Conservation (phyloP, 1,140 invertebrate species). For the Mamestra configurata region DNA sequence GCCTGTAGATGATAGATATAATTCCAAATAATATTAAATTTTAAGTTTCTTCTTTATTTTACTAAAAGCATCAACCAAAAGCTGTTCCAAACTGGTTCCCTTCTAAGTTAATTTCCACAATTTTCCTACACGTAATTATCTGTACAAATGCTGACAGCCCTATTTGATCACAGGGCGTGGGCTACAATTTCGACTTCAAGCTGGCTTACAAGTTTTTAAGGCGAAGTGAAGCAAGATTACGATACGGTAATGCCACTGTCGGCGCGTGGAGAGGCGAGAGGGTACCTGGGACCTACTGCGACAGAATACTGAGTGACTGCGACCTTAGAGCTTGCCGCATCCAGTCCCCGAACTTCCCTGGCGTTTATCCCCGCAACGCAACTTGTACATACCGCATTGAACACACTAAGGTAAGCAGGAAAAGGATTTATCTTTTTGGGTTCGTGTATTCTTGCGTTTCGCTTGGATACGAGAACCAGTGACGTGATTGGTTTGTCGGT, state of each 20-base stretch:
- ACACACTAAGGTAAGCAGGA: slow-evolving; percentile 87
- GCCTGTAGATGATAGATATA: neutral
- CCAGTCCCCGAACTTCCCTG: slow-evolving; percentile 95
- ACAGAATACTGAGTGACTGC: slow-evolving; percentile 92
- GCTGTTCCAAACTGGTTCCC: neutral
- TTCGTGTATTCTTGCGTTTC: slow-evolving; percentile 20
- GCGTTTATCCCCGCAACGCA: slow-evolving; percentile 94
- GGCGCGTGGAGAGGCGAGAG: slow-evolving; percentile 91
- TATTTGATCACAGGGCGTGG: slow-evolving; percentile 89
- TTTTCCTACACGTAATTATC: neutral
- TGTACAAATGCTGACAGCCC: slow-evolving; percentile 33
- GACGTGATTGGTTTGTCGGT: slow-evolving; percentile 5
- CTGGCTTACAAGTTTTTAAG: slow-evolving; percentile 94
- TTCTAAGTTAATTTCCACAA: neutral
- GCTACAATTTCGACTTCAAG: slow-evolving; percentile 95
- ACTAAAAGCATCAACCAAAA: neutral
- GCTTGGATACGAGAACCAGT: neutral
- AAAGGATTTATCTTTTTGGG: slow-evolving; percentile 23
- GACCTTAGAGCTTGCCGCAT: slow-evolving; percentile 91
- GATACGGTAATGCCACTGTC: slow-evolving; percentile 92
- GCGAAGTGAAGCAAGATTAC: slow-evolving; percentile 91
- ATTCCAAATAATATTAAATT: neutral
- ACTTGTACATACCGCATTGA: slow-evolving; percentile 94
- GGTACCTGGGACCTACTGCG: slow-evolving; percentile 92
- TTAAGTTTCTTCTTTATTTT: too few species aligned